Evolutionary conservation across 2,888 invertebrate genomes (phyloP), one percentile per base, ranked within the genome.

Genomic region (Rotaria magnacalcarata): DNA sequence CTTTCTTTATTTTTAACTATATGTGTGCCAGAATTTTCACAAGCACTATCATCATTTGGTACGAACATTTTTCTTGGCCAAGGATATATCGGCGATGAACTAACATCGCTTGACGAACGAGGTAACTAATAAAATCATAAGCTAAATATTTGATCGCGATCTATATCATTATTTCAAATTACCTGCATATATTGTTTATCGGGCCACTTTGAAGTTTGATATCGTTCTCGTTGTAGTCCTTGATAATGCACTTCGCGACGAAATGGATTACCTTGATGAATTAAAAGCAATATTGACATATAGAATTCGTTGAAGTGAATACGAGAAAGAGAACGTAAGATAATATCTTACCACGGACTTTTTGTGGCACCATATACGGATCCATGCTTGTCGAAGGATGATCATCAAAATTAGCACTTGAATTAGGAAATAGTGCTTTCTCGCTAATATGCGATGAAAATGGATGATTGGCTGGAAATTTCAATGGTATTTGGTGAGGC

Each of bases 391-490:
- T 80, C 10, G 80, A 43, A 14, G 80, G 47, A 24, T n/a, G 47
- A 80, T 80, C 80, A 80, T 80, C 41, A 47, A 24, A 10, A 34
- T 27, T 27, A 7, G 16, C 16, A 47, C 24, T 47, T 47, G 80
- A 43, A 80, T 52, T 75, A 4, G 86, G 86, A 75, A 86, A 86
- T 6, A 86, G 11, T 41, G 86, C 86, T 52, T 86, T 86, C 34
- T 84, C 75, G n/a, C 86, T 86, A 47, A 85, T 86, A 54, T 86
- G 86, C 24, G 86, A 86, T 16, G 86, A 80, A 52, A 85, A 75
- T 19, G 86, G 86, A 75, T 86, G 86, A 19, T 86, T 84, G 24
- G 84, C 58, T 43, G 86, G 86, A 85, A 86, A 86, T 84, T 80
- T 54, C 74, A 58, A 54, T 10, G 50, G 16, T n/a, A 86, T 86